Percentiles rank a stretch among this genome's conserved stretches.
These are phyloP conservation scores for Oxygymnocypris stewartii DNA, from an alignment of 2,113 vertebrate species.

Conservation along the genomic window DNA sequence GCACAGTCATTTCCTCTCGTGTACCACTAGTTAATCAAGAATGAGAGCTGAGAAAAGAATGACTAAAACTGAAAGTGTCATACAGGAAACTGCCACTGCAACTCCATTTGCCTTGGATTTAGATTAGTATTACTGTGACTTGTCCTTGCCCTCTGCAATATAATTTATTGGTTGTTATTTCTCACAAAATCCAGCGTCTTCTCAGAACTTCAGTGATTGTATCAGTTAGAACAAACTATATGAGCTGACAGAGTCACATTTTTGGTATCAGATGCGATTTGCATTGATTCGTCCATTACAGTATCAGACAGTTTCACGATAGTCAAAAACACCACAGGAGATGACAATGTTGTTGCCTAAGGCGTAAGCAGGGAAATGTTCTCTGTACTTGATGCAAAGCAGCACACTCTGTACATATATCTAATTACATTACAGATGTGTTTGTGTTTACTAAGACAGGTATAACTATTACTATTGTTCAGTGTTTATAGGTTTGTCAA, in stretches of 20 bases:
- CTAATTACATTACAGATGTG: background rate
- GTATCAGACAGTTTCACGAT: background rate
- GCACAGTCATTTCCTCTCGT: slow-evolving; percentile 17
- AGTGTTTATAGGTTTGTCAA: background rate
- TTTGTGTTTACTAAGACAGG: background rate
- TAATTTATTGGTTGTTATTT: background rate
- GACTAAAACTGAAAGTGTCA: slow-evolving; percentile 24
- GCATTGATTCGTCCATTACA: background rate
- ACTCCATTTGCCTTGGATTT: slow-evolving; percentile 26
- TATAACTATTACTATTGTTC: background rate
- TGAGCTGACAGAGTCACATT: background rate
- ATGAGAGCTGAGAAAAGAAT: slow-evolving; percentile 11
- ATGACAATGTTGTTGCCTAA: background rate
- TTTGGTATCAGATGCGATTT: background rate
- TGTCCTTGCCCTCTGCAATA: background rate
- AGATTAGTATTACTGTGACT: background rate
- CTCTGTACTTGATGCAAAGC: slow-evolving; percentile 10
- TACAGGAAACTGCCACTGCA: slow-evolving; percentile 43
- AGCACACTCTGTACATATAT: background rate
- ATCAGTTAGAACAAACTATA: background rate
- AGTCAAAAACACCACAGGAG: background rate
- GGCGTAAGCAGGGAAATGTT: background rate
- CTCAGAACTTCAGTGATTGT: background rate
- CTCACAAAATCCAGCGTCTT: background rate
- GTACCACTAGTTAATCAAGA: slow-evolving; percentile 10